These are phyloP conservation scores for Macroramphosus scolopax DNA, from an alignment of 2,797 vertebrate species.

Conservation along the genomic window DNA sequence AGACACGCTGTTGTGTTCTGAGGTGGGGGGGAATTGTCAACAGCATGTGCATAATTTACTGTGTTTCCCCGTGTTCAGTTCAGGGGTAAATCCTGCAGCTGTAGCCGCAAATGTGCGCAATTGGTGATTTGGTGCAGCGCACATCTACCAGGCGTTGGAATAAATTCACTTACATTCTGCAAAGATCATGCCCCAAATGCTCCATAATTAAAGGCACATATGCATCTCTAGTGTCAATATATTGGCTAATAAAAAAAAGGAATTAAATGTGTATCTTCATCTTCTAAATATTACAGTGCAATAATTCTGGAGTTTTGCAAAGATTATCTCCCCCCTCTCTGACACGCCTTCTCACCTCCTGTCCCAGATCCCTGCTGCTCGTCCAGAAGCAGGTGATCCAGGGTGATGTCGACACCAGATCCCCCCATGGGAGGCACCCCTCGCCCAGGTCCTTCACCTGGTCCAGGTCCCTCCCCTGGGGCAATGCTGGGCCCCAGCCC, in stretches of 20 bases:
- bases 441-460: conserved; percentile 89
- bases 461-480: conserved; percentile 88
- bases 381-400: conserved; percentile 59
- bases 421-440: conserved; percentile 92
- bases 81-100: conserved; percentile 43
- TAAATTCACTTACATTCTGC: conserved; percentile 21
- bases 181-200: conserved; percentile 25
- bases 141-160: conserved; percentile 30
- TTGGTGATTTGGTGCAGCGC: conserved; percentile 62
- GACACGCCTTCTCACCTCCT: too few species aligned
- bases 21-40: conserved; percentile 13
- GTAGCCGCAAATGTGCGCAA: conserved; percentile 33
- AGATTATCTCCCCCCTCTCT: too few species aligned
- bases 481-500: conserved; percentile 92
- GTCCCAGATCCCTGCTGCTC: conserved; percentile 60
- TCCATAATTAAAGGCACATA: neutral
- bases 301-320: too few species aligned
- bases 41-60: conserved; percentile 40
- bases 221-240: conserved; percentile 1
- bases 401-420: conserved; percentile 91
- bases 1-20: conserved; percentile 42
- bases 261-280: too few species aligned
- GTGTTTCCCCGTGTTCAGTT: conserved; percentile 28
- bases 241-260: too few species aligned
- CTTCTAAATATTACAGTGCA: too few species aligned